phyloP scores from a whole-genome alignment of 2,113 vertebrate species.

The Leiothrix lutea region DNA sequence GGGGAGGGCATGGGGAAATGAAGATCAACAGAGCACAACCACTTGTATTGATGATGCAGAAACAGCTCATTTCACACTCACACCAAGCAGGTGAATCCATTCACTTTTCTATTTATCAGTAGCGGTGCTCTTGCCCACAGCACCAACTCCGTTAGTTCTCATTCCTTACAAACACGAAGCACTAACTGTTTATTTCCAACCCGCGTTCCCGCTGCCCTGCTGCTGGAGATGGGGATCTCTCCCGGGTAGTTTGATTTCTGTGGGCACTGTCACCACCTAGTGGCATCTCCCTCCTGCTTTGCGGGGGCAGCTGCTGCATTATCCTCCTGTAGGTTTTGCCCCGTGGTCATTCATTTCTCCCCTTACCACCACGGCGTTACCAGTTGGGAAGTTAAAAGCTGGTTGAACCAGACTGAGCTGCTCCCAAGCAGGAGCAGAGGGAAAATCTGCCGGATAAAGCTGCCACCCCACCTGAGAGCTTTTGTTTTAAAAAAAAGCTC shows the following conservation, averaged over 20 bases:
- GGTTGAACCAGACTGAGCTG: neutral
- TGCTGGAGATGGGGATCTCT: fast-evolving
- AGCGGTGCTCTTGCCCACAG: neutral
- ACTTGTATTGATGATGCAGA: fast-evolving
- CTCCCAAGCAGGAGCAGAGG: neutral
- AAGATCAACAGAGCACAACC: neutral
- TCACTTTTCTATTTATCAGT: neutral
- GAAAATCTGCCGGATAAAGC: neutral
- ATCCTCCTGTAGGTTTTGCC: fast-evolving
- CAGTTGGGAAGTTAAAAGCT: neutral
- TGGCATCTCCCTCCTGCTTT: neutral
- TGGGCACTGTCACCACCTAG: conserved; percentile 53
- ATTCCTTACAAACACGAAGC: neutral
- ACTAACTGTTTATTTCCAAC: neutral
- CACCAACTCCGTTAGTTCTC: neutral
- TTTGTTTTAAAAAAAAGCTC: neutral
- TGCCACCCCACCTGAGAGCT: neutral
- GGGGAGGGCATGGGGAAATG: neutral
- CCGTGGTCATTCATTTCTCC: neutral
- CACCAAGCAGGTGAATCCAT: neutral
- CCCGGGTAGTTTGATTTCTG: neutral
- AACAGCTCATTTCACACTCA: neutral
- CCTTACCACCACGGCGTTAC: neutral
- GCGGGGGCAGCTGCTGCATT: neutral
- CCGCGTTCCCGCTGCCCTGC: fast-evolving